Evolutionary conservation across 2,888 invertebrate genomes (phyloP).

Genomic region (Desoria tigrina): DNA sequence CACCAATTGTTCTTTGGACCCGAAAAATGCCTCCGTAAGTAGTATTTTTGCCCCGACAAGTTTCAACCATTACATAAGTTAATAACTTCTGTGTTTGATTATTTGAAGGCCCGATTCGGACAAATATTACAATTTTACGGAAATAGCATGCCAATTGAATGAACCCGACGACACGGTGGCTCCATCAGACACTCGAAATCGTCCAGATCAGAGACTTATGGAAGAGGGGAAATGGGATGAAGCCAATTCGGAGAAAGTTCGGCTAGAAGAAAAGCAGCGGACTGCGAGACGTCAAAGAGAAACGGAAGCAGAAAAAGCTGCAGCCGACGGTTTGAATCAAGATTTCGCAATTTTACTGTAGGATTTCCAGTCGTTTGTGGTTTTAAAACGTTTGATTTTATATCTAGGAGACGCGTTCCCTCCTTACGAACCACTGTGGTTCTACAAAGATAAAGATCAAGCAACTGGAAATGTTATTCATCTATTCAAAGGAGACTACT

Average conservation of each 20-base stretch:
- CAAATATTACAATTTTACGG: constrained; percentile 89
- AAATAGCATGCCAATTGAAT: constrained; percentile 93
- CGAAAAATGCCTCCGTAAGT: constrained; percentile 72
- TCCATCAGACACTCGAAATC: constrained; percentile 86
- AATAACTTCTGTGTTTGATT: background rate
- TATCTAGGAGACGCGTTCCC: constrained; percentile 67
- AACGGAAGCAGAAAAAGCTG: constrained; percentile 69
- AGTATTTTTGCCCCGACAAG: background rate
- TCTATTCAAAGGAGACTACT: constrained; percentile 84
- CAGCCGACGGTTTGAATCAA: constrained; percentile 60
- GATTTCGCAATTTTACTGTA: constrained; percentile 22
- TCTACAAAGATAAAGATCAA: constrained; percentile 75
- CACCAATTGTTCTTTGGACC: constrained; percentile 83
- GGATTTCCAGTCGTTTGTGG: background rate
- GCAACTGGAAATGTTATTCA: constrained; percentile 70
- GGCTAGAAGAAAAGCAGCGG: constrained; percentile 94
- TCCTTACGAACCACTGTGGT: constrained; percentile 84
- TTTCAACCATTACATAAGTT: background rate
- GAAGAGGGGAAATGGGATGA: constrained; percentile 90
- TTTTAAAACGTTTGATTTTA: background rate
- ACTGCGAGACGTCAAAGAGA: constrained; percentile 75
- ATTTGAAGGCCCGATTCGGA: constrained; percentile 65
- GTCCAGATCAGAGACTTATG: constrained; percentile 98
- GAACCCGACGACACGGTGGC: constrained; percentile 89
- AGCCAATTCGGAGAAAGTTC: constrained; percentile 80